Percentiles rank a stretch among this genome's conserved stretches.
Conservation (phyloP, 2,888 invertebrate genomes). For the Aspidapion aeneum region DNA sequence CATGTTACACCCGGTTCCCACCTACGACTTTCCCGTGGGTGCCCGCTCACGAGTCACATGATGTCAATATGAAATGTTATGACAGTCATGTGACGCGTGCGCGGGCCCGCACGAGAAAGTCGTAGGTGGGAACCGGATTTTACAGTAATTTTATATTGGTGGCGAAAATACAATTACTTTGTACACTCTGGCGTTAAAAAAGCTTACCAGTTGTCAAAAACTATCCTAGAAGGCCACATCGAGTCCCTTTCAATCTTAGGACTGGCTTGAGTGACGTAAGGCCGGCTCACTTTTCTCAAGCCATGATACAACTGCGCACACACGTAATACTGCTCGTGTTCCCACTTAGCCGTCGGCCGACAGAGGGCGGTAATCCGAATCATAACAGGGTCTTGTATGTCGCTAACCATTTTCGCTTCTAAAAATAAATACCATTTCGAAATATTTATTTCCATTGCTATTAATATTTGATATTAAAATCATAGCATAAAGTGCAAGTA, state of each 20-base stretch:
- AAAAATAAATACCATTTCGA: conserved; percentile 16
- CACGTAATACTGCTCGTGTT: conserved; percentile 80
- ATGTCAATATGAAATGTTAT: no score
- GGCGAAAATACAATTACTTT: no score
- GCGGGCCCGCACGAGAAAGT: no score
- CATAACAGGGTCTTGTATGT: conserved; percentile 70
- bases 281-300: conserved; percentile 70
- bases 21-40: no score
- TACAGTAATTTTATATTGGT: no score
- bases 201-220: conserved; percentile 81
- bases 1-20: no score
- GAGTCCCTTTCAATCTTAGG: conserved; percentile 56
- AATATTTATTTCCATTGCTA: background rate
- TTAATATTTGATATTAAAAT: no score
- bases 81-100: no score
- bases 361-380: conserved; percentile 82
- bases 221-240: conserved; percentile 66
- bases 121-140: no score
- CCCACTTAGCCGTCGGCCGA: conserved; percentile 72
- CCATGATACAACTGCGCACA: conserved; percentile 89
- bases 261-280: conserved; percentile 67
- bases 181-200: no score
- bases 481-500: no score
- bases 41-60: no score
- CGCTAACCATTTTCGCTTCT: conserved; percentile 68